These are phyloP conservation scores for Alligator sinensis DNA, from an alignment of 2,113 vertebrate species.

Conservation along the genomic window DNA sequence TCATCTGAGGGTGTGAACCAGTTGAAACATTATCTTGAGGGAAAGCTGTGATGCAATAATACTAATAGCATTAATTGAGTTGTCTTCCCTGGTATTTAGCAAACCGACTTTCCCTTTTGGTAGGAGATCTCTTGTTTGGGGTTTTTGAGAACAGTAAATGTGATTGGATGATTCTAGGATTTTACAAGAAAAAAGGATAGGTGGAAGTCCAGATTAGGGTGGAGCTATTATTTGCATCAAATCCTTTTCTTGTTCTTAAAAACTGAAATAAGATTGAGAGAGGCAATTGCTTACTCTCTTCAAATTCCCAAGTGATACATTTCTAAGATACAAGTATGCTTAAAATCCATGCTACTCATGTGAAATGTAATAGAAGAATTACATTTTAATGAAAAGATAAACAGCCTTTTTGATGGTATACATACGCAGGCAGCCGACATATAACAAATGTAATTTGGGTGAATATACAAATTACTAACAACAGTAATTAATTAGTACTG, in stretches of 20 bases:
- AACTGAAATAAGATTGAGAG: not conserved
- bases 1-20: not conserved
- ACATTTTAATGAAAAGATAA: not conserved
- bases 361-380: not conserved
- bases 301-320: not conserved
- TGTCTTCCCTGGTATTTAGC: not conserved
- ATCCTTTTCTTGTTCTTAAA: not conserved
- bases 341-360: not conserved
- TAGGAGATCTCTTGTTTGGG: fast-evolving
- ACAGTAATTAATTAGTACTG: not conserved
- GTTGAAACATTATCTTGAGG: not conserved
- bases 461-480: no score
- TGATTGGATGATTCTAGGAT: not conserved
- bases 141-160: not conserved
- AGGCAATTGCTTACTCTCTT: not conserved
- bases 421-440: not conserved
- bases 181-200: not conserved
- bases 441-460: not conserved
- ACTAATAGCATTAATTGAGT: fast-evolving
- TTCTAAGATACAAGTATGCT: not conserved
- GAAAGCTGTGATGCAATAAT: not conserved
- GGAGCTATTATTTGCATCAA: not conserved
- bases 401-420: not conserved
- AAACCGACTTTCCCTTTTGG: not conserved
- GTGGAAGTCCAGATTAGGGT: not conserved